Base-by-base conservation (phyloP, 1,140 invertebrate genomes). In the Cydia amplana region DNA sequence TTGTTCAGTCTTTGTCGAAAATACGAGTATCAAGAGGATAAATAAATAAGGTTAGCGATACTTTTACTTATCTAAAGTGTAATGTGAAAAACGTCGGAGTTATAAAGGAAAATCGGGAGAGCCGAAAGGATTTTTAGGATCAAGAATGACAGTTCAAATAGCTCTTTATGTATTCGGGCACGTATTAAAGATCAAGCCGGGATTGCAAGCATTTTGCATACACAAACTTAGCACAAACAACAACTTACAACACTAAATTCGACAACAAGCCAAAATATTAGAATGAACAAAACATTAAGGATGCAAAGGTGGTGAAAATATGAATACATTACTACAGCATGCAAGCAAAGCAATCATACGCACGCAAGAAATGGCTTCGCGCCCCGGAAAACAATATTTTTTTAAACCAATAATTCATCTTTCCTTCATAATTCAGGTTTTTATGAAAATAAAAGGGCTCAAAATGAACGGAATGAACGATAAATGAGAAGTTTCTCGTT, bases 261-360 rank as follows among this genome's bases (percentile, higher is more conserved):
- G 84, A 81, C 77, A 82, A 82, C 23, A 23, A 14, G 25, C 10
- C 63, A 60, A 60, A 60, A 60, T 60, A 10, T 16, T 67, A 32
- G 2, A 81, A 83, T 83, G 89, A 91, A 88, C 82, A 81, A 84
- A 87, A 85, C 82, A 91, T 88, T 86, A 88, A 87, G 85, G 84
- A 91, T 89, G 88, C 83, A 82, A 86, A 92, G 87, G 87, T 91
- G 89, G 85, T 91, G 88, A 90, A 91, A 91, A 92, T 90, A 85
- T 89, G 91, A 91, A 91, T 92, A 89, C 89, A 92, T 92, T 92
- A 90, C 83, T 85, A 82, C 81, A 86, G 82, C 86, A 85, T 85
- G 83, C 84, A 83, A 83, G 83, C 84, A 64, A 85, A 80, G 87
- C 87, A 91, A 90, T 91, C 86, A 91, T 82, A 90, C 87, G 87